A percentile compares a stretch with the other conserved stretches of the same genome.
Evolutionary conservation across 2,888 invertebrate species (phyloP).

Genomic region (Meta bourneti): DNA sequence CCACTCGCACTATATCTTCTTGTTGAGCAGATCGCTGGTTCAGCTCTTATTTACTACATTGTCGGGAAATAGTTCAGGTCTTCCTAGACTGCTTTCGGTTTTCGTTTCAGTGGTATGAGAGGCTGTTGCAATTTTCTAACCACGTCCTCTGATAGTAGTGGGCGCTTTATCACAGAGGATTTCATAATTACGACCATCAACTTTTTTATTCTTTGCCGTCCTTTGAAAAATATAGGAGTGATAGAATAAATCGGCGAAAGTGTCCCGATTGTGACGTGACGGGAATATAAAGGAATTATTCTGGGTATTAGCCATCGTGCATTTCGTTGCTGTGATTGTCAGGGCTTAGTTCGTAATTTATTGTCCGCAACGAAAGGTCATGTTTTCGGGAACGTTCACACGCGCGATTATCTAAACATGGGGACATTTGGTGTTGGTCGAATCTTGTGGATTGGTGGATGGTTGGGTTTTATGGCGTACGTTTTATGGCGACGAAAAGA

Average conservation of each 20-base stretch:
- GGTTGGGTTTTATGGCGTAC: neutral
- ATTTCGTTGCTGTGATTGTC: constrained; percentile 37
- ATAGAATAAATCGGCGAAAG: constrained; percentile 32
- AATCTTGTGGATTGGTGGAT: neutral
- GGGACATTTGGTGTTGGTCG: neutral
- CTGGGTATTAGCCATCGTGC: neutral
- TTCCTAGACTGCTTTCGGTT: too few relatives aligned
- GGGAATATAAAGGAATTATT: constrained; percentile 32
- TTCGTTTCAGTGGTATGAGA: too few relatives aligned
- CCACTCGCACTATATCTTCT: constrained; percentile 5
- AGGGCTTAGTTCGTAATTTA: constrained; percentile 50
- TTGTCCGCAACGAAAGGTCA: constrained; percentile 1
- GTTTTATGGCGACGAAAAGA: neutral
- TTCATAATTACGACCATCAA: constrained; percentile 1
- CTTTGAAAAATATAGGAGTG: neutral
- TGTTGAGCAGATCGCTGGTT: neutral
- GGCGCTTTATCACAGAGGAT: constrained; percentile 23
- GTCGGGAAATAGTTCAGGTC: too few relatives aligned
- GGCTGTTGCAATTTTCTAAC: too few relatives aligned
- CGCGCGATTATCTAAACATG: neutral
- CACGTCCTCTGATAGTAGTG: neutral
- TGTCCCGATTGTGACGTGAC: constrained; percentile 31
- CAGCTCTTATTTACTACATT: too few relatives aligned
- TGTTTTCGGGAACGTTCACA: neutral
- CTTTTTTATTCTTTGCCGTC: neutral